phyloP scores from a whole-genome alignment of 2,888 invertebrate species.

The Macropis europaea region DNA sequence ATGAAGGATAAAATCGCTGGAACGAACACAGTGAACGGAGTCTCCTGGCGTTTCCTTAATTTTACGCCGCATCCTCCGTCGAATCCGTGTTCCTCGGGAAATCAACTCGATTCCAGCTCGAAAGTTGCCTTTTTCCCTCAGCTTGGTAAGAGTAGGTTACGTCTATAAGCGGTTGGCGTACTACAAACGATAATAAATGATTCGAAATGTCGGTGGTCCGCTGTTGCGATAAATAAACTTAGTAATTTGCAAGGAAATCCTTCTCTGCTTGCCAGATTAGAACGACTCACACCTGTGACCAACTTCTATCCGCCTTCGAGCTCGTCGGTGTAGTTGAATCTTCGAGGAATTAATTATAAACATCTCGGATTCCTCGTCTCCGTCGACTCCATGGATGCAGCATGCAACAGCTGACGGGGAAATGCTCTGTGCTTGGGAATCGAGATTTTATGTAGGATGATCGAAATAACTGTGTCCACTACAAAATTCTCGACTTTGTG shows the following conservation, averaged over 20 bases:
- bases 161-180: neutral
- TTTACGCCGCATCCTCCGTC: conserved; percentile 10
- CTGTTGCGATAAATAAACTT: conserved; percentile 40
- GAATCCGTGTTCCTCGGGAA: neutral
- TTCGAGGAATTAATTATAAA: conserved; percentile 41
- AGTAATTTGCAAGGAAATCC: conserved; percentile 45
- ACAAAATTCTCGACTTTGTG: too few relatives aligned
- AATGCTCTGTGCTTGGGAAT: too few relatives aligned
- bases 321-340: conserved; percentile 20
- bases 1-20: conserved; percentile 43
- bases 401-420: neutral
- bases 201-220: neutral
- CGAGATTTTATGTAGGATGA: too few relatives aligned
- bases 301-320: conserved; percentile 35
- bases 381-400: neutral
- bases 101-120: conserved; percentile 20
- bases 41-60: conserved; percentile 18
- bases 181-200: conserved; percentile 49
- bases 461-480: too few relatives aligned
- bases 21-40: conserved; percentile 7
- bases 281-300: conserved; percentile 40
- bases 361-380: neutral
- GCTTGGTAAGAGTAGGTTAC: neutral
- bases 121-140: neutral
- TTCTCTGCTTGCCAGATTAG: conserved; percentile 1